Conservation (phyloP, 2,113 vertebrate genomes). For the Fulmarus glacialis region DNA sequence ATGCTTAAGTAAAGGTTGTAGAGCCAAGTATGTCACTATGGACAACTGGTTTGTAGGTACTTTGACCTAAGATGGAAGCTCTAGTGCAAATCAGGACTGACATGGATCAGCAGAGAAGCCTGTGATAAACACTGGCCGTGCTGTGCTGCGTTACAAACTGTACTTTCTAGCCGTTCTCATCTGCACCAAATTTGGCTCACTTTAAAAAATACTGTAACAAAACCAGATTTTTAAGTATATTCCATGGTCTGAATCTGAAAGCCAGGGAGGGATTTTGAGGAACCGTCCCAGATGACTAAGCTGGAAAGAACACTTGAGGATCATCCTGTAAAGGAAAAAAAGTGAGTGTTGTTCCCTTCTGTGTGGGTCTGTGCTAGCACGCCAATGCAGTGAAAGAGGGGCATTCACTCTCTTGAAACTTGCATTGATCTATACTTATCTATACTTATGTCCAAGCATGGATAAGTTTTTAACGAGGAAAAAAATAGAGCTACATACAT, state of each 20-base stretch:
- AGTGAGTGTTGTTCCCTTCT: accelerated
- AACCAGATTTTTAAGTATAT: background rate
- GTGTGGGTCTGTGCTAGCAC: accelerated
- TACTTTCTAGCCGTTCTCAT: background rate
- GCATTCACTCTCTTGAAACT: background rate
- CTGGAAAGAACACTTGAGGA: background rate
- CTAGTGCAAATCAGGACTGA: background rate
- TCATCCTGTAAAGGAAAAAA: background rate
- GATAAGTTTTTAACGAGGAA: accelerated
- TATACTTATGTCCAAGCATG: accelerated
- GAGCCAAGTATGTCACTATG: accelerated
- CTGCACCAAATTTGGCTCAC: too few species aligned
- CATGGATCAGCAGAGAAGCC: background rate
- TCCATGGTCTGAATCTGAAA: background rate
- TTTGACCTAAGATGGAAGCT: background rate
- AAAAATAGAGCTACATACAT: background rate
- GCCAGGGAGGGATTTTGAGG: background rate
- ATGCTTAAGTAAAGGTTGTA: background rate
- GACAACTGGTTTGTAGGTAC: background rate
- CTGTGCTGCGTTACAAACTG: background rate
- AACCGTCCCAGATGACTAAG: background rate
- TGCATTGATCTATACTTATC: background rate
- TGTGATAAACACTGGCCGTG: background rate
- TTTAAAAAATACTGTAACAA: background rate
- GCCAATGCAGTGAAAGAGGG: accelerated